These are phyloP conservation scores for Seira sanloemensis DNA, from an alignment of 2,888 invertebrate species.

Conservation along the genomic window DNA sequence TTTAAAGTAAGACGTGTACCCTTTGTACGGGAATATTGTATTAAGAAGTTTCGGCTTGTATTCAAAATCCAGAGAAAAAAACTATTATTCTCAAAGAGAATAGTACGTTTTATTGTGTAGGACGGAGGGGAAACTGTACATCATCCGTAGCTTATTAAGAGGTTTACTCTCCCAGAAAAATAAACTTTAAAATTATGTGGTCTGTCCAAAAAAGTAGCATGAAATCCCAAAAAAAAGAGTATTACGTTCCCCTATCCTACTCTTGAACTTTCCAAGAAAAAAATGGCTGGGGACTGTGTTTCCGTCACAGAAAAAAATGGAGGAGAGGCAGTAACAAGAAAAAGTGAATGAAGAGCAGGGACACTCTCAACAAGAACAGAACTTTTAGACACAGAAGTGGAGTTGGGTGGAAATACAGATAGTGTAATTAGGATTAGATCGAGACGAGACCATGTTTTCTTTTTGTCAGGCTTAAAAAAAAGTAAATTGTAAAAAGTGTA, in stretches of 20 bases:
- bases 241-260: not conserved
- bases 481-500: not conserved
- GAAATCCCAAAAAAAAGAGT: not conserved
- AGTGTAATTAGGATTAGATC: not conserved
- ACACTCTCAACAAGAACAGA: too few species aligned
- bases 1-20: not conserved
- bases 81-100: slow-evolving; percentile 25
- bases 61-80: slow-evolving; percentile 7
- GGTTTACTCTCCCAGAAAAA: slow-evolving; percentile 58
- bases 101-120: slow-evolving; percentile 4
- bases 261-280: not conserved
- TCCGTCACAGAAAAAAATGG: slow-evolving; percentile 1
- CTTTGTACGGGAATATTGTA: not conserved
- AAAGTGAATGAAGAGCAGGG: too few species aligned
- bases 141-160: slow-evolving; percentile 59
- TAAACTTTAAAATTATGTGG: slow-evolving; percentile 17
- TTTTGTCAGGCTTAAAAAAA: not conserved
- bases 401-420: not conserved
- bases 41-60: slow-evolving; percentile 13
- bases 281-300: not conserved
- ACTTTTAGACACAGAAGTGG: not conserved
- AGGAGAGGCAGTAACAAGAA: too few species aligned
- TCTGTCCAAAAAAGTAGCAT: slow-evolving; percentile 5
- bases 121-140: slow-evolving; percentile 36
- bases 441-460: not conserved